Conservation (phyloP, 2,797 vertebrate species). For the Valencia hispanica region DNA sequence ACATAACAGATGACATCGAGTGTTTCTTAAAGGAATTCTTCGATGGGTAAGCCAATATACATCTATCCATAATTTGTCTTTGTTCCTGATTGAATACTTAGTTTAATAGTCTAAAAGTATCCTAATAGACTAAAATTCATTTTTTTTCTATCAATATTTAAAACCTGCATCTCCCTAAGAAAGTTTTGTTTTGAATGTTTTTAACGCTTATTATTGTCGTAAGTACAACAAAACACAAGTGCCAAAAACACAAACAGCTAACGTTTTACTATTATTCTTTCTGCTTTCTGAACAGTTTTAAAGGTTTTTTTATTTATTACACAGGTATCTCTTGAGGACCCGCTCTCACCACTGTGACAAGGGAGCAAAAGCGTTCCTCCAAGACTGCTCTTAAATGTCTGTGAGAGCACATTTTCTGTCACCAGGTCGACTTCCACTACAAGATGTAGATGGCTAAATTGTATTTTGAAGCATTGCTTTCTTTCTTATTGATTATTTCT, state of each 20-base stretch:
- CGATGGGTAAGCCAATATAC: neutral
- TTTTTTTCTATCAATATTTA: neutral
- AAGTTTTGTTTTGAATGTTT: too few species aligned
- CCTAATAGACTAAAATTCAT: neutral
- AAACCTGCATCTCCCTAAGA: neutral
- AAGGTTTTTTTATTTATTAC: neutral
- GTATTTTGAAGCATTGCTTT: neutral
- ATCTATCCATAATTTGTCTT: neutral
- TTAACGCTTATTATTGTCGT: too few species aligned
- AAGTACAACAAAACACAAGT: neutral
- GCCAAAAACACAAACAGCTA: neutral
- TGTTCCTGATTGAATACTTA: neutral
- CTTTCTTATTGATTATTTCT: neutral
- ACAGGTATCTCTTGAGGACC: neutral
- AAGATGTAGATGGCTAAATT: neutral
- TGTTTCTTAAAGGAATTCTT: conserved; percentile 35
- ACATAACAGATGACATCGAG: conserved; percentile 51
- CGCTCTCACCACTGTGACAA: neutral
- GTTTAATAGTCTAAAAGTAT: neutral
- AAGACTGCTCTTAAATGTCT: neutral
- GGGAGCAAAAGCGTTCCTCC: neutral
- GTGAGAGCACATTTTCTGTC: neutral
- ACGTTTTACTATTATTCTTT: neutral
- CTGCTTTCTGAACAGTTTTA: neutral
- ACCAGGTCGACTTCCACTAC: neutral